phyloP scores from a whole-genome alignment of 2,888 invertebrate genomes.

The Luperina testacea region DNA sequence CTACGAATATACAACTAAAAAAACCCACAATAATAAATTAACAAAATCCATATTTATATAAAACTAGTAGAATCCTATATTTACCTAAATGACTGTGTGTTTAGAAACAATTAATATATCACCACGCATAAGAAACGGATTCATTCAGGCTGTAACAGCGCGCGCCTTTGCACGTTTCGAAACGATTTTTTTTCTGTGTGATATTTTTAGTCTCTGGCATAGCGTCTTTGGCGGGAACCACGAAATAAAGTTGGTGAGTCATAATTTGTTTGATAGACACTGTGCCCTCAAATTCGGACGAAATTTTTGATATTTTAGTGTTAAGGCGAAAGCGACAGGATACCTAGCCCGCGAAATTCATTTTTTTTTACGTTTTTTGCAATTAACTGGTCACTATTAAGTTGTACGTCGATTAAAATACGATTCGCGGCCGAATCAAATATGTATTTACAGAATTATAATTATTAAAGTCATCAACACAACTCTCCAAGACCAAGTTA shows the following conservation, averaged over 20 bases:
- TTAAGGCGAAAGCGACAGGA: too few relatives aligned
- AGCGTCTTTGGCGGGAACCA: conserved; percentile 60
- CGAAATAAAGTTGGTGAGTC: conserved; percentile 45
- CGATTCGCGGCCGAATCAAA: too few relatives aligned
- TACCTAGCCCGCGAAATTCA: too few relatives aligned
- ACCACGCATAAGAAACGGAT: neutral
- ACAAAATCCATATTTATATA: neutral
- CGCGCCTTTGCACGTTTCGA: conserved; percentile 39
- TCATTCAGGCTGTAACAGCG: conserved; percentile 34
- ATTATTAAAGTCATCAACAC: too few relatives aligned
- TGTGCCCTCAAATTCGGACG: neutral
- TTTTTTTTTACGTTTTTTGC: too few relatives aligned
- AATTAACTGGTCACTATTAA: too few relatives aligned
- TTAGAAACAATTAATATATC: conserved; percentile 31
- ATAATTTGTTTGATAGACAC: neutral
- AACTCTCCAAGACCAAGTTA: too few relatives aligned
- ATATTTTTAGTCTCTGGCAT: conserved; percentile 56
- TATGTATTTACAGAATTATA: too few relatives aligned
- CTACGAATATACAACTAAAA: neutral
- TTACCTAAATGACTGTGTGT: conserved; percentile 17
- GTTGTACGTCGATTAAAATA: too few relatives aligned
- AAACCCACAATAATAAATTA: neutral
- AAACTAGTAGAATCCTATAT: conserved; percentile 11
- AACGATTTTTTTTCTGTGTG: conserved; percentile 8
- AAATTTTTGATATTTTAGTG: neutral